Evolutionary conservation across 2,113 vertebrate genomes (phyloP).

Genomic region (Saccopteryx leptura): DNA sequence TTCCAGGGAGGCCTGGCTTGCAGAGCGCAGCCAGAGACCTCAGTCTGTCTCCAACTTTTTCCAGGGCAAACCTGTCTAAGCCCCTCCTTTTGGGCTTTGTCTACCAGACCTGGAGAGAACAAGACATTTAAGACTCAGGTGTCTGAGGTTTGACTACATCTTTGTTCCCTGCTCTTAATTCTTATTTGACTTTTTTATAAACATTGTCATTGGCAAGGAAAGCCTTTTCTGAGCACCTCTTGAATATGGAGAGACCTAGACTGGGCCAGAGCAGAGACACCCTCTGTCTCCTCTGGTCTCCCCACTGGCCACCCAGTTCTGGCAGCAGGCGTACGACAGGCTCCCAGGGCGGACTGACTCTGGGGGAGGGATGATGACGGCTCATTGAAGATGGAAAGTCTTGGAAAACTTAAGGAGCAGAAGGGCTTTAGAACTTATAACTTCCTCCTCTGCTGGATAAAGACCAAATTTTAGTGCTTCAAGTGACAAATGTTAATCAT

Average conservation of each 20-base stretch:
- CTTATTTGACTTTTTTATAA: slow-evolving; percentile 31
- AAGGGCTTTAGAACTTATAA: not conserved
- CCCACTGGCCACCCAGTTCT: not conserved
- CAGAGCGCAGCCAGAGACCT: not conserved
- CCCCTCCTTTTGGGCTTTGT: not conserved
- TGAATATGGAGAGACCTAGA: not conserved
- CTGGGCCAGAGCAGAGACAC: not conserved
- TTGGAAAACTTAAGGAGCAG: not conserved
- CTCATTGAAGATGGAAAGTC: not conserved
- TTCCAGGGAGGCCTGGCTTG: not conserved
- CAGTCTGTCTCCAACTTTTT: not conserved
- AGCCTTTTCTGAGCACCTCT: not conserved
- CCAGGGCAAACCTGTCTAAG: not conserved
- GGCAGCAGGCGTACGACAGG: not conserved
- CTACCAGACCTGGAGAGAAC: not conserved
- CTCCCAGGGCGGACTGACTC: not conserved
- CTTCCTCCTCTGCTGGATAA: not conserved
- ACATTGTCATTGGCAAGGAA: not conserved
- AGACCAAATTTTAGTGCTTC: not conserved
- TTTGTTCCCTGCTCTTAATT: not conserved
- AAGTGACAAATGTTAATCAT: not conserved
- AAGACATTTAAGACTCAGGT: not conserved
- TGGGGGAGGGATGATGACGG: not conserved
- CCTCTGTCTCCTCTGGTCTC: not conserved
- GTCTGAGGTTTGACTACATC: not conserved